Conservation (phyloP, 2,797 vertebrate genomes). For the Nyctibius grandis region DNA sequence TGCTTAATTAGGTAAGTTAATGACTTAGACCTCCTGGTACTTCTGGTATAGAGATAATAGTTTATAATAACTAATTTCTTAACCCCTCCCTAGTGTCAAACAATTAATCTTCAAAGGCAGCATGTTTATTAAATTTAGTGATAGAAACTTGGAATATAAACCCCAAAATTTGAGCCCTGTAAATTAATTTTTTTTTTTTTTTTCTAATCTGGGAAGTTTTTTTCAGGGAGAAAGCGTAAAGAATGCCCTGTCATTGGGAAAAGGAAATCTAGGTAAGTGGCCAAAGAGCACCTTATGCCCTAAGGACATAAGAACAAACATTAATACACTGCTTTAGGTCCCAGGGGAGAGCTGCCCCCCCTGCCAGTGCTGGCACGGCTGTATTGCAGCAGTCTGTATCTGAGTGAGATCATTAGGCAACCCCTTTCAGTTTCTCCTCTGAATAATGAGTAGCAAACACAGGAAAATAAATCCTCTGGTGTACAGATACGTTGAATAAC, state of each 20-base stretch:
- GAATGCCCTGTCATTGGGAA: neutral
- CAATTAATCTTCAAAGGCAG: neutral
- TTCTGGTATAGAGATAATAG: neutral
- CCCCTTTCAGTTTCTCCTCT: neutral
- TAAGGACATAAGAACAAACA: neutral
- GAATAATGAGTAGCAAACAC: neutral
- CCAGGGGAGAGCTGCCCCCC: neutral
- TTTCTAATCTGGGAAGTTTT: neutral
- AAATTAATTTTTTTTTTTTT: too few species aligned
- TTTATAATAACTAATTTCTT: neutral
- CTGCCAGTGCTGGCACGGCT: neutral
- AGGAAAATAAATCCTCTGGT: neutral
- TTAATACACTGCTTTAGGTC: neutral
- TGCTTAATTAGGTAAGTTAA: slow-evolving; percentile 13
- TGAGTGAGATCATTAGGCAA: neutral
- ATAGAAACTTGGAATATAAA: neutral
- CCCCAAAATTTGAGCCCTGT: neutral
- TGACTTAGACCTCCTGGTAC: neutral
- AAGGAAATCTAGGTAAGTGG: neutral
- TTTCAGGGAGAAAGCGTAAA: neutral
- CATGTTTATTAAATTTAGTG: neutral
- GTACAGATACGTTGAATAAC: neutral
- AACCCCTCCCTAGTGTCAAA: neutral
- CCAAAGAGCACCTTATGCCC: neutral
- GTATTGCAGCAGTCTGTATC: neutral